phyloP scores from a whole-genome alignment of 2,113 vertebrate genomes.

The Pedionomus torquatus region DNA sequence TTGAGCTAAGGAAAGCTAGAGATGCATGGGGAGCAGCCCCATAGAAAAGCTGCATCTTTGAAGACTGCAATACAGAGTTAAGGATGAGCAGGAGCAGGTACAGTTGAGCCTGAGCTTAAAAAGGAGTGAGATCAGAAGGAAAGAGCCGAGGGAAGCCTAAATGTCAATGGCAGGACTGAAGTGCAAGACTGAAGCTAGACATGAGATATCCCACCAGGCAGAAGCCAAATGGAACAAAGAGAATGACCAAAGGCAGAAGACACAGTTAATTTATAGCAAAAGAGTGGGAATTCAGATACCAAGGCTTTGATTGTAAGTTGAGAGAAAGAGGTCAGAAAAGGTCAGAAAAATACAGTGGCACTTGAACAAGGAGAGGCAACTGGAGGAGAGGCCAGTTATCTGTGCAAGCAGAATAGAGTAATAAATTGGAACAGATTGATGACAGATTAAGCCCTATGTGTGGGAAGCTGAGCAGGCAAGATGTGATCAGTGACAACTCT shows the following conservation, averaged over 20 bases:
- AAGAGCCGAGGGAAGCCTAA: neutral
- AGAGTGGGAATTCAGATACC: neutral
- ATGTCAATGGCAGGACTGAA: neutral
- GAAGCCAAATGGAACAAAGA: neutral
- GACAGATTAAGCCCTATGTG: neutral
- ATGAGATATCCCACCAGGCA: neutral
- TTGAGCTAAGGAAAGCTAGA: neutral
- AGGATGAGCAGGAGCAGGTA: neutral
- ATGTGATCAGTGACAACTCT: neutral
- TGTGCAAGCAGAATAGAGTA: neutral
- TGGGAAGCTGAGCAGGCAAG: neutral
- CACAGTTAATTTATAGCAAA: neutral
- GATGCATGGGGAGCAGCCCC: neutral
- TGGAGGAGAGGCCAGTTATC: neutral
- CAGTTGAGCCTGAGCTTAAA: neutral
- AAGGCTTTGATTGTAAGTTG: neutral
- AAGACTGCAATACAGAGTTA: neutral
- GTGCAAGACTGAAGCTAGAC: neutral
- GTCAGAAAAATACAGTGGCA: neutral
- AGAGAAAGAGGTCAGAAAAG: neutral
- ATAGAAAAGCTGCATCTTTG: neutral
- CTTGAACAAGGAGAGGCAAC: neutral
- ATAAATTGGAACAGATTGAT: neutral
- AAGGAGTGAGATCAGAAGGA: conserved; percentile 12
- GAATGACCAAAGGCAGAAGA: neutral